These are phyloP conservation scores for Regulus satrapa DNA, from an alignment of 2,113 vertebrate genomes.

Conservation along the genomic window DNA sequence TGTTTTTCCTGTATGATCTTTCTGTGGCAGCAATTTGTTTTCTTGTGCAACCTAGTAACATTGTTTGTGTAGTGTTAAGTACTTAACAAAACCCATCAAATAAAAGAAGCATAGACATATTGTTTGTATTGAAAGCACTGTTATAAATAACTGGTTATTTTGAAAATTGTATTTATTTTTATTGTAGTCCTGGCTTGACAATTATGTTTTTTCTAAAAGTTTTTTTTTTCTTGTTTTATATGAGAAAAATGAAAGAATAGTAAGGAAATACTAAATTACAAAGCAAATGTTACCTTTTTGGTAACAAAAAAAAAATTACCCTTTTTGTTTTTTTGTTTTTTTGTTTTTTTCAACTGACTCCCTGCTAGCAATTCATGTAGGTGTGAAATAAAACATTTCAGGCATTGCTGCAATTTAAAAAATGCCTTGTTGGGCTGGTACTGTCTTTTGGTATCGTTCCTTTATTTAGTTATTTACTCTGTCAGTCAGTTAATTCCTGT, in stretches of 20 bases:
- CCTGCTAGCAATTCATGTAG: neutral
- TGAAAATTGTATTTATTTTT: neutral
- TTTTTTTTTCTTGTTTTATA: neutral
- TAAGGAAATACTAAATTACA: neutral
- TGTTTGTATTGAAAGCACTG: neutral
- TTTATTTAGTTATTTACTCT: neutral
- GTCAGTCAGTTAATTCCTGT: neutral
- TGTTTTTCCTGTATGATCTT: neutral
- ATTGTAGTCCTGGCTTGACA: neutral
- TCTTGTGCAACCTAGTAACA: neutral
- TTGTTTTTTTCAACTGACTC: neutral
- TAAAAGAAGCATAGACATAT: neutral
- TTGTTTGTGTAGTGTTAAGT: neutral
- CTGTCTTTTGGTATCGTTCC: neutral
- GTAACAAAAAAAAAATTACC: neutral
- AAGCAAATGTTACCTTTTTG: neutral
- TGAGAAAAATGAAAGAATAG: neutral
- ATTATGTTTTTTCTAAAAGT: neutral
- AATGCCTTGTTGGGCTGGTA: neutral
- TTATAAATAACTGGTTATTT: rapidly evolving
- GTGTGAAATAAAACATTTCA: neutral
- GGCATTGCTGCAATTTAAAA: neutral
- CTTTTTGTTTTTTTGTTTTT: too few species aligned
- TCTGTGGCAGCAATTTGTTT: neutral
- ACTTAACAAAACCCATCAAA: neutral